Conservation (phyloP, 2,797 vertebrate genomes). For the Stomatorhinus walkeri region DNA sequence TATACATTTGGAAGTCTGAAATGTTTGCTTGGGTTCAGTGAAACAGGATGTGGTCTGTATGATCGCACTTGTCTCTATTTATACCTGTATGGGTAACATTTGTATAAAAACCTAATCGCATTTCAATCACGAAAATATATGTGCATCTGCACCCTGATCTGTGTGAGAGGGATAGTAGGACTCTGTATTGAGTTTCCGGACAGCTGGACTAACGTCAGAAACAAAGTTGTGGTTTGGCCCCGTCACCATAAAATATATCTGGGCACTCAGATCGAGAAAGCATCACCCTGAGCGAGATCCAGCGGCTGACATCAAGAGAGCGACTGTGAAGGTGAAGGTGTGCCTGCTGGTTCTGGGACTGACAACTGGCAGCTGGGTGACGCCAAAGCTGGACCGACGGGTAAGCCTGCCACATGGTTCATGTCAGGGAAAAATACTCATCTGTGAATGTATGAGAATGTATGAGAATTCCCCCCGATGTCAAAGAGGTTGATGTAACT, state of each 20-base stretch:
- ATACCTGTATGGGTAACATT: not conserved
- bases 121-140: not conserved
- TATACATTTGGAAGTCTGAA: not conserved
- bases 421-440: not conserved
- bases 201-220: not conserved
- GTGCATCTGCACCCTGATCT: too few species aligned
- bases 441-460: not conserved
- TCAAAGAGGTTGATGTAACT: not conserved
- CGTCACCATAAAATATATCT: not conserved
- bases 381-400: not conserved
- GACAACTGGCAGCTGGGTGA: not conserved
- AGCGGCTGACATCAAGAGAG: not conserved
- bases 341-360: not conserved
- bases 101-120: not conserved
- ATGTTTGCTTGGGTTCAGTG: not conserved
- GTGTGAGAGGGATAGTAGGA: not conserved
- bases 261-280: not conserved
- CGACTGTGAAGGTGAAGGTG: not conserved
- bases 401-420: not conserved
- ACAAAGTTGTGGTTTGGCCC: not conserved
- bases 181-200: not conserved
- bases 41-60: slow-evolving; percentile 16
- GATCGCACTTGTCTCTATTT: slow-evolving; percentile 15
- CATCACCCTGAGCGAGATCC: not conserved
- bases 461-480: not conserved